A percentile compares a stretch with the other conserved stretches of the same genome.
Conservation (phyloP, 92 coral and sea anemone species). For the Epizoanthus ramosus region DNA sequence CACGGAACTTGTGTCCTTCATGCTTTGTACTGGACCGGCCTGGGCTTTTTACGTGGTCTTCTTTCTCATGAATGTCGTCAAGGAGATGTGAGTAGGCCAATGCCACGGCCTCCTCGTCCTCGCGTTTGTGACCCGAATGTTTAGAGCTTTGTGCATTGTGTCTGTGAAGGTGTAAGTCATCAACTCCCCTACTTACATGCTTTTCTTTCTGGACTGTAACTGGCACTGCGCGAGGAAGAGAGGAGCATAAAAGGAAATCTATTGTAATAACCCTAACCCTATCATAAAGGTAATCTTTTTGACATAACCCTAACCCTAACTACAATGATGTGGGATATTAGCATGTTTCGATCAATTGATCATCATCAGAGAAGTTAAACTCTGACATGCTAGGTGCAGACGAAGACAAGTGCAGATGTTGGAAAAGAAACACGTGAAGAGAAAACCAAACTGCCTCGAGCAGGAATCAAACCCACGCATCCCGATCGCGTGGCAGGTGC, state of each 20-base stretch:
- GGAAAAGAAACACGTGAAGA: too few relatives aligned
- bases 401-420: too few relatives aligned
- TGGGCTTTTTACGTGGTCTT: background rate
- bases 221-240: background rate
- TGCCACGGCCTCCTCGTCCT: background rate
- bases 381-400: too few relatives aligned
- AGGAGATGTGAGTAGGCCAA: conserved; percentile 24
- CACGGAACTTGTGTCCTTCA: conserved; percentile 13
- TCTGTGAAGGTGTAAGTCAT: conserved; percentile 14
- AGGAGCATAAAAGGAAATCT: background rate
- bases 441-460: too few relatives aligned
- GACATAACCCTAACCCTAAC: too few relatives aligned
- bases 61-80: background rate
- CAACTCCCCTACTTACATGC: background rate
- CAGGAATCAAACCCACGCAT: too few relatives aligned
- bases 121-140: background rate
- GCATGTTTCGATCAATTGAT: too few relatives aligned
- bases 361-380: too few relatives aligned
- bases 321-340: too few relatives aligned
- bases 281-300: too few relatives aligned
- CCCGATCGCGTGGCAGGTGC: too few relatives aligned
- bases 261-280: too few relatives aligned
- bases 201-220: background rate
- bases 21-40: background rate
- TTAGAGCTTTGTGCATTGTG: background rate